These are phyloP conservation scores for Cybosia mesomella DNA, from an alignment of 2,888 invertebrate genomes.

Conservation along the genomic window DNA sequence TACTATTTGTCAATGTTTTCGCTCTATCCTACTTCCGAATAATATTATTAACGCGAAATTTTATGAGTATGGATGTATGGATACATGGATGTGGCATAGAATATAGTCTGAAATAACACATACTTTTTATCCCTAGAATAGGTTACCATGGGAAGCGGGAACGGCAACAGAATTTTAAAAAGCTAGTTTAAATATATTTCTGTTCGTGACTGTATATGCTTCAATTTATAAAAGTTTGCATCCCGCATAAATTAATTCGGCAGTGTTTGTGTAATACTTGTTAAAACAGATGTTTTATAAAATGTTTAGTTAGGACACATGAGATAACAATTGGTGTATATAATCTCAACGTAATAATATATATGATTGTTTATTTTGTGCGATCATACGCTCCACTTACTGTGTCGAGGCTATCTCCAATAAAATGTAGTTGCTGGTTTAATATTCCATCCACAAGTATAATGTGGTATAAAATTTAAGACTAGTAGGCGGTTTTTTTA, in stretches of 20 bases:
- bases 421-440: not conserved
- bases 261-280: not conserved
- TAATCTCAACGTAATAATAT: not conserved
- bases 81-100: too few species aligned
- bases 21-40: too few species aligned
- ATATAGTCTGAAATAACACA: too few species aligned
- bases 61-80: too few species aligned
- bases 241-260: not conserved
- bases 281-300: not conserved
- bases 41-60: too few species aligned
- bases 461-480: not conserved
- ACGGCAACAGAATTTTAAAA: too few species aligned
- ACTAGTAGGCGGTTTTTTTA: not conserved
- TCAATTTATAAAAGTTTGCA: not conserved
- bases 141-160: too few species aligned
- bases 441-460: not conserved
- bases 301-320: not conserved
- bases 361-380: not conserved
- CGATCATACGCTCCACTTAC: not conserved
- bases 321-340: not conserved
- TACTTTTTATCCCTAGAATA: too few species aligned
- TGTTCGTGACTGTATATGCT: not conserved
- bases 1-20: too few species aligned
- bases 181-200: not conserved
- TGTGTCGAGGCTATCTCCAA: not conserved